Evolutionary conservation across 2,113 vertebrate genomes (phyloP), one percentile per base, ranked within the genome.

Genomic region (Zosterops lateralis): DNA sequence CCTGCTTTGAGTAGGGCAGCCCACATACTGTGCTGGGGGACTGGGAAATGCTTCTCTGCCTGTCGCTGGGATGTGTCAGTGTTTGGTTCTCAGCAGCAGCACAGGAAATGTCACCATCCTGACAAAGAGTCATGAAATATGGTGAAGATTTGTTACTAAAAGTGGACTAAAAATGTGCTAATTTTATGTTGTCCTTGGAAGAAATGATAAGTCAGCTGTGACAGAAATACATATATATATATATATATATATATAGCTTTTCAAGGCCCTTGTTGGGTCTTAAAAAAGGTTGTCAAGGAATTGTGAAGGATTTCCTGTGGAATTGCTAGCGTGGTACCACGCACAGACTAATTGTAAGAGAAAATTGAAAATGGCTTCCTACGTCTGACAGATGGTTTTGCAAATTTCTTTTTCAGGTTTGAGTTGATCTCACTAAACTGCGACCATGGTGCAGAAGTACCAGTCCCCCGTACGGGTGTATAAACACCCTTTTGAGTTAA

Each of bases 391-490:
- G 60, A 84, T 95, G 74, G 45, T 34, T 74, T 88, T 71, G 20
- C 94, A 88, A 38, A 51, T 92, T 51, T 97, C 42, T 97, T 89
- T 96, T 96, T 66, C 96, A 98, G 98, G 96, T 97, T 96, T 95
- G 95, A 96, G 58, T 90, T 82, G 82, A 42, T 70, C 95, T 77
- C 10, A n/a, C 65, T 10, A 87, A 79, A 72, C 66, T 74, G 72
- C 97, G 97, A 71, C 94, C 82, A 99, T 99, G 99, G 99, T 99
- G 96, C 99, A 99, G 89, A 98, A 99, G 84, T 99, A 99, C 96
- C 99, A 99, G 90, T 99, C 99, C 13, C 99, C 99, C 0, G 98
- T 99, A 11, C 95, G 99, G 98, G 98, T 99, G 95, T 99, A 99
- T 95, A 99, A 99, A 77, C 97, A 98, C 86, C 98, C 99, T 36